phyloP scores from a whole-genome alignment of 2,113 vertebrate species.

The Nyctereutes procyonoides region DNA sequence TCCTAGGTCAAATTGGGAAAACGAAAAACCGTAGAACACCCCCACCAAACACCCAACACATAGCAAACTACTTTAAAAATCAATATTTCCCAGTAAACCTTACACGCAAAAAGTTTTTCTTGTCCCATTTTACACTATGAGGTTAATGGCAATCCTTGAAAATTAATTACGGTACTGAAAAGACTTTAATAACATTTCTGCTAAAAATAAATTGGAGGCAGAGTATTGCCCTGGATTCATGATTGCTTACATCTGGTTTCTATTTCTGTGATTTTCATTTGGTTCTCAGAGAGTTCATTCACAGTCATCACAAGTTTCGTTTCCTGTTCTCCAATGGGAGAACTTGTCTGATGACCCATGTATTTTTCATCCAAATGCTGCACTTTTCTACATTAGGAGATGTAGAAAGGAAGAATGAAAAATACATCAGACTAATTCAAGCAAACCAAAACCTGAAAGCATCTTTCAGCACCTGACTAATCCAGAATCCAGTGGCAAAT shows the following conservation, averaged over 20 bases:
- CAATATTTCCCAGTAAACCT: constrained; percentile 39
- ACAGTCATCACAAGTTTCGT: constrained; percentile 58
- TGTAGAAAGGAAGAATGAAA: constrained; percentile 31
- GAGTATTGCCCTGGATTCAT: constrained; percentile 55
- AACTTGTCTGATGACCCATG: constrained; percentile 48
- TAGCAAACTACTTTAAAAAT: constrained; percentile 53
- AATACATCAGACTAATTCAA: constrained; percentile 11
- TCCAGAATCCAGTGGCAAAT: not conserved
- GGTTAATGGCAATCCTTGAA: constrained; percentile 68
- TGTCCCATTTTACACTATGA: constrained; percentile 44
- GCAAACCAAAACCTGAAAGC: not conserved
- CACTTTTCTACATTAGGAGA: constrained; percentile 8
- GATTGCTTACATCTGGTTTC: constrained; percentile 78
- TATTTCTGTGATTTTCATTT: constrained; percentile 68
- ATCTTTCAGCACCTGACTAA: constrained; percentile 12
- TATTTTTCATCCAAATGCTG: constrained; percentile 34
- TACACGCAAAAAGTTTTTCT: constrained; percentile 43
- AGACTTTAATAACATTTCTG: constrained; percentile 71
- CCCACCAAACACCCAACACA: not conserved
- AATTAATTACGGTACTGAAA: constrained; percentile 76
- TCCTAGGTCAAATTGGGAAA: constrained; percentile 61
- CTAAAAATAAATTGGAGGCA: constrained; percentile 74
- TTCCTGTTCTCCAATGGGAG: constrained; percentile 62
- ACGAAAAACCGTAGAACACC: not conserved
- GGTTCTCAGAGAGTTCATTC: constrained; percentile 77